Base-by-base conservation (phyloP, 1,140 invertebrate species). In the Nautilus pompilius region DNA sequence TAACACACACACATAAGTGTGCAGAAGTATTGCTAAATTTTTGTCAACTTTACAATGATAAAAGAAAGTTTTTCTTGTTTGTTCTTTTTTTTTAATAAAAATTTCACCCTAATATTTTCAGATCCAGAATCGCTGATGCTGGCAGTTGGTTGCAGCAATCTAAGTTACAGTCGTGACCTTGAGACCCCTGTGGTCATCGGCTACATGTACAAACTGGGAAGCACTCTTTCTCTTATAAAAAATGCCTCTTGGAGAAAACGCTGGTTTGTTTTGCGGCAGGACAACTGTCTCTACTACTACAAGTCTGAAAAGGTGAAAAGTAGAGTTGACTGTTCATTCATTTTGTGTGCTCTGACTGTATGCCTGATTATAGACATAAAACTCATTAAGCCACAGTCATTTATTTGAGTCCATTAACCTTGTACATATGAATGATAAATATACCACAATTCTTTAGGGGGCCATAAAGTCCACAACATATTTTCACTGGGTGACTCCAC, bases 251-350 rank as follows among this genome's bases (percentile, higher is more conserved):
- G 95, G 95, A 89, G 92, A 55, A 86, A 90, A 53, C 85, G 95
- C 53, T 97, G 92, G 91, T 96, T 96, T 82, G 89, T 91, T 48
- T 84, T 98, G 32, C 90, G 94, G 65, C 87, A 89, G 51, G 93
- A 98, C 82, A 92, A 94, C 81, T 96, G 93, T 83, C 86, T 98
- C 49, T 97, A 97, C 83, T 96, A 93, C 83, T 98, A 95, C 82
- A 97, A 95, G 86, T 90, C 89, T 74, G 90, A 95, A 62, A 73
- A 82, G 75, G 84, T 86, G 17, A 2, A n/a, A n/a, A n/a, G n/a
- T n/a, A n/a, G n/a, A n/a, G n/a, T n/a, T n/a, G n/a, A n/a, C n/a
- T n/a, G n/a, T n/a, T n/a, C n/a, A n/a, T n/a, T n/a, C n/a, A n/a
- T n/a, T n/a, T n/a, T n/a, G n/a, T n/a, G n/a, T n/a, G n/a, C n/a